phyloP scores from a whole-genome alignment of 2,888 invertebrate species.

The Eupelmus urozonus region DNA sequence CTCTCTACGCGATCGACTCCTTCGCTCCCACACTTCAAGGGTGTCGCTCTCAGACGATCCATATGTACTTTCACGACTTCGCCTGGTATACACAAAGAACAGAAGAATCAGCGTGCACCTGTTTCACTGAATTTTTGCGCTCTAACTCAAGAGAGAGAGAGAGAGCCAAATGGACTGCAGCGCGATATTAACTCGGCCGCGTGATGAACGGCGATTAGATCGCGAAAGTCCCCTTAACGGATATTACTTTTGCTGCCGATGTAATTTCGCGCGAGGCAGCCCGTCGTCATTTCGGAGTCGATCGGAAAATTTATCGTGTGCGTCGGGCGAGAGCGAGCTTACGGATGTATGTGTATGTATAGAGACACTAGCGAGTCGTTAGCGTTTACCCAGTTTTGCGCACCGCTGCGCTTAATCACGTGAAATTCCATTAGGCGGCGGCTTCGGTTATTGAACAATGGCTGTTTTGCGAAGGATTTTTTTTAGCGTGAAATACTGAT shows the following conservation, averaged over 20 bases:
- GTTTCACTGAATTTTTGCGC: too few relatives aligned
- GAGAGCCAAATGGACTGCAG: not conserved
- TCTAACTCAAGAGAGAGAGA: not conserved
- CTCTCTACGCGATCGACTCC: too few relatives aligned
- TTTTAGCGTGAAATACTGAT: slow-evolving; percentile 25
- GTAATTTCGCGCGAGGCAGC: slow-evolving; percentile 1
- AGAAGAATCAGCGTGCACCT: too few relatives aligned
- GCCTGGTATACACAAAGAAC: too few relatives aligned
- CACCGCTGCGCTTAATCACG: slow-evolving; percentile 2
- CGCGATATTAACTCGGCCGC: not conserved
- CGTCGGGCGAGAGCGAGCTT: not conserved
- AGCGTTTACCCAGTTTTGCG: slow-evolving; percentile 3
- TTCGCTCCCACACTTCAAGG: too few relatives aligned
- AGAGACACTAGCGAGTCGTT: slow-evolving; percentile 1
- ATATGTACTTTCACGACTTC: too few relatives aligned
- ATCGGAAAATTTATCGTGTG: slow-evolving; percentile 32
- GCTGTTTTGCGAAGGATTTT: not conserved
- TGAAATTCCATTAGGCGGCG: slow-evolving; percentile 7
- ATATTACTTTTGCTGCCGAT: not conserved
- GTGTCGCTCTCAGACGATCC: too few relatives aligned
- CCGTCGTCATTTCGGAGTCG: not conserved
- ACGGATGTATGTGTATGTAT: not conserved
- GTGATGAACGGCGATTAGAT: slow-evolving; percentile 41
- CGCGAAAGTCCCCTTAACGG: slow-evolving; percentile 36
- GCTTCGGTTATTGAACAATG: slow-evolving; percentile 17